These are phyloP conservation scores for Ceratothoa steindachneri DNA, from an alignment of 2,888 invertebrate species.

Conservation along the genomic window DNA sequence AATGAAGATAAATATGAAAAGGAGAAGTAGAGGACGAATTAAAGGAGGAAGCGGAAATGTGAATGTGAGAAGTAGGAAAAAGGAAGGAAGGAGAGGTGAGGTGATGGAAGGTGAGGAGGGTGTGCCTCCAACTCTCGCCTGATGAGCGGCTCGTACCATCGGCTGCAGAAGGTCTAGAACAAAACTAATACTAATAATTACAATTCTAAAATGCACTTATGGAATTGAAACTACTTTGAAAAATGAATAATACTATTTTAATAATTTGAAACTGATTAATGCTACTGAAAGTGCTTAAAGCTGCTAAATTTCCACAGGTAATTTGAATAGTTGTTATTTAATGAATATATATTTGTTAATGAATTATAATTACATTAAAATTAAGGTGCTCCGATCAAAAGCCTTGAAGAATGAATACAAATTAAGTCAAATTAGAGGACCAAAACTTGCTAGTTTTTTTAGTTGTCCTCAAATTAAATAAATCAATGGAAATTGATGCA, in stretches of 20 bases:
- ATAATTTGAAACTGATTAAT: too few species aligned
- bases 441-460: too few species aligned
- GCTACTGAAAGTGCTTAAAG: too few species aligned
- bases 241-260: not conserved
- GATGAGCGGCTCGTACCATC: not conserved
- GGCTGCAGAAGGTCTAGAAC: slow-evolving; percentile 7
- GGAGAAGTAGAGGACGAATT: not conserved
- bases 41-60: not conserved
- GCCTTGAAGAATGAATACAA: too few species aligned
- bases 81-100: not conserved
- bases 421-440: too few species aligned
- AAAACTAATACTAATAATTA: not conserved
- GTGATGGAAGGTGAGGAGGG: not conserved
- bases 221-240: not conserved
- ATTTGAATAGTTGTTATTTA: too few species aligned
- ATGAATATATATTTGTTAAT: too few species aligned
- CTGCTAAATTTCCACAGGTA: too few species aligned
- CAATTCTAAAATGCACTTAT: not conserved
- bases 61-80: not conserved
- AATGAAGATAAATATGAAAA: not conserved
- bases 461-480: too few species aligned
- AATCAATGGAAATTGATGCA: too few species aligned
- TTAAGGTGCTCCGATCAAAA: too few species aligned
- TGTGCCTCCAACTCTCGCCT: slow-evolving; percentile 13
- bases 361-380: too few species aligned